phyloP scores from a whole-genome alignment of 2,113 vertebrate genomes.

The Notiomystis cincta region DNA sequence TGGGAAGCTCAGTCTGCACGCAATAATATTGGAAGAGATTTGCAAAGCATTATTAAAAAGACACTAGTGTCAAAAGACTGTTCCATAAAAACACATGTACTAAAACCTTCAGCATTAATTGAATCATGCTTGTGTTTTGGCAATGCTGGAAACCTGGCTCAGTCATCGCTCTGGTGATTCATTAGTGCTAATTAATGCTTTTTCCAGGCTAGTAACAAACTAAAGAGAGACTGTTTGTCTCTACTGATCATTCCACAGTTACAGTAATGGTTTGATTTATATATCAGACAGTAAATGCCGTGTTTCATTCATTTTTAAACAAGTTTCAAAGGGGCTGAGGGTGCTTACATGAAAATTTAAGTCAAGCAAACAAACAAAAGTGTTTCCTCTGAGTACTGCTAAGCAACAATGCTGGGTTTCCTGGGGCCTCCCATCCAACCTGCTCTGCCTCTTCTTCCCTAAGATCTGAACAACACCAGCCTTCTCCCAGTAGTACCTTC shows the following conservation, averaged over 20 bases:
- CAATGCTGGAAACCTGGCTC: conserved; percentile 50
- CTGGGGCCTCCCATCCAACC: background rate
- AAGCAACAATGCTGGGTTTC: background rate
- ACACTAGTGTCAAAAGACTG: conserved; percentile 47
- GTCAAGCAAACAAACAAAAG: background rate
- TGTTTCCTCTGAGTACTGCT: background rate
- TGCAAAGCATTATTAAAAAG: conserved; percentile 36
- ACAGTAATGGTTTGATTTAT: conserved; percentile 61
- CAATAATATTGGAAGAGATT: conserved; percentile 40
- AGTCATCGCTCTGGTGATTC: conserved; percentile 61
- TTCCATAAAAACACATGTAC: conserved; percentile 58
- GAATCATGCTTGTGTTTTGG: conserved; percentile 68
- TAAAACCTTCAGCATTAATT: conserved; percentile 67
- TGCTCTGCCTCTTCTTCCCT: background rate
- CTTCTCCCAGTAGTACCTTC: background rate
- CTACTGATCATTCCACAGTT: conserved; percentile 69
- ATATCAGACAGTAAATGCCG: conserved; percentile 35
- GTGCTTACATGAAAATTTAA: background rate
- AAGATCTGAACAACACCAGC: accelerated
- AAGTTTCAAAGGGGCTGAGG: conserved; percentile 8
- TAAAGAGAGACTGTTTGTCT: conserved; percentile 51
- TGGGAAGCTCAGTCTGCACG: conserved; percentile 35
- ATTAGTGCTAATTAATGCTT: conserved; percentile 75
- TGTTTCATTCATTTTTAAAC: conserved; percentile 48
- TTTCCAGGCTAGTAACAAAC: conserved; percentile 67